Evolutionary conservation across 2,888 invertebrate species (phyloP).

Genomic region (Hofmannophila pseudospretella): DNA sequence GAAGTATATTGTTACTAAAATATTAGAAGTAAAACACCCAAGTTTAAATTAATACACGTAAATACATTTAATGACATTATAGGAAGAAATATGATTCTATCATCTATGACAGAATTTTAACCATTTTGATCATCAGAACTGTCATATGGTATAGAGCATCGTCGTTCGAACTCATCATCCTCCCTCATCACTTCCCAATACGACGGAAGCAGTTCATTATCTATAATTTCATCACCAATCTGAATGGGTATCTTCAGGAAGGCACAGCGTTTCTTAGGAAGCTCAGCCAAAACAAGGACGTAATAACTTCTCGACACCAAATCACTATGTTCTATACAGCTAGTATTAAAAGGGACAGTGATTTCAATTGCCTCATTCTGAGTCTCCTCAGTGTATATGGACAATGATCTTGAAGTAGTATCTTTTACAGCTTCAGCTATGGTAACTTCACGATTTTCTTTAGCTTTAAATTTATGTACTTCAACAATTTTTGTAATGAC

Average conservation of each 20-base stretch:
- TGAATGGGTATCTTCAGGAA: slow-evolving; percentile 15
- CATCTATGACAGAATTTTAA: too few species aligned
- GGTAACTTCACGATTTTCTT: slow-evolving; percentile 1
- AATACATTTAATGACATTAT: too few species aligned
- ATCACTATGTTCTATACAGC: slow-evolving; percentile 12
- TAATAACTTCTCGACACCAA: slow-evolving; percentile 14
- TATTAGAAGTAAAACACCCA: too few species aligned
- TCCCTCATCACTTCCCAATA: slow-evolving; percentile 16
- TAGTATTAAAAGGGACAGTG: slow-evolving; percentile 9
- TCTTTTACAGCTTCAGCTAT: slow-evolving; percentile 8
- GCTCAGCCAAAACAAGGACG: slow-evolving; percentile 9
- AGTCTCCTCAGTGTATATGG: slow-evolving; percentile 9
- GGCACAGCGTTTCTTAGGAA: slow-evolving; percentile 9
- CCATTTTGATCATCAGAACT: too few species aligned
- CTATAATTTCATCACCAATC: slow-evolving; percentile 10
- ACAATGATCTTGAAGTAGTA: slow-evolving; percentile 7
- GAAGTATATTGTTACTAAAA: too few species aligned
- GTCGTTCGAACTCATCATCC: slow-evolving; percentile 3
- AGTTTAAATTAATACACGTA: not conserved
- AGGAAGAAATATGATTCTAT: too few species aligned
- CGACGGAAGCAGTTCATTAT: slow-evolving; percentile 1
- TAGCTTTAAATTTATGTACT: slow-evolving; percentile 10
- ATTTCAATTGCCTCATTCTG: slow-evolving; percentile 11
- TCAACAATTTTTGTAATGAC: slow-evolving; percentile 12
- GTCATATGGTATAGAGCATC: not conserved